Base-by-base conservation (phyloP, 2,113 vertebrate genomes). In the Cyanoderma ruficeps region DNA sequence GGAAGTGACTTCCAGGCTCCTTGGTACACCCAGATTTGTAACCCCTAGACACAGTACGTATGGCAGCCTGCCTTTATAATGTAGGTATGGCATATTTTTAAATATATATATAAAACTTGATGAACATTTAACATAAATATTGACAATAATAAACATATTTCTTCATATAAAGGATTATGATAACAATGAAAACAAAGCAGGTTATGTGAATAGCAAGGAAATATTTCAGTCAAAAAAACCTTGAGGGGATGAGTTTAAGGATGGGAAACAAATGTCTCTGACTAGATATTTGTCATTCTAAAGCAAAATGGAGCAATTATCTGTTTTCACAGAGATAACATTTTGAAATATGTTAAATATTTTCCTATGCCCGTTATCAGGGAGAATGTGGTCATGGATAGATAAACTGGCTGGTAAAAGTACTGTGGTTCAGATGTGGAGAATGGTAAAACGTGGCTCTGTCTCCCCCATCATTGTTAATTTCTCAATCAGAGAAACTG, bases 311-410 rank as follows among this genome's bases (percentile, higher is more conserved):
- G 46, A 83, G 35, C 63, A 63, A 81, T 78, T 91, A 67, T 84
- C 60, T 94, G 30, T 85, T 87, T 89, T 57, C 46, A 63, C 35
- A 77, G 52, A 91, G 90, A 94, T 87, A 96, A 69, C 0, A 4
- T 77, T 86, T 76, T 91, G 42, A 96, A 94, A 75, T 89, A 96
- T 55, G 70, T 69, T 94, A 85, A 96, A 89, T 91, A 85, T 96
- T 95, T 96, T 96, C 57, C n/a, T 87, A 2, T 44, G 53, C 57
- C 33, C 3, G 1, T 65, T 96, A 72, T 90, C 57, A 2, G 46
- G 52, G 57, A 72, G 37, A 89, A 16, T 10, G 33, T 67, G 81
- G 87, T 84, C 87, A 83, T 31, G 81, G 70, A 44, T 79, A 69
- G 63, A 85, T 65, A 82, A 83, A 69, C 2, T 46, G 33, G 42